Evolutionary conservation across 2,113 vertebrate species (phyloP), one percentile per base, ranked within the genome.

Genomic region (Nibea albiflora): DNA sequence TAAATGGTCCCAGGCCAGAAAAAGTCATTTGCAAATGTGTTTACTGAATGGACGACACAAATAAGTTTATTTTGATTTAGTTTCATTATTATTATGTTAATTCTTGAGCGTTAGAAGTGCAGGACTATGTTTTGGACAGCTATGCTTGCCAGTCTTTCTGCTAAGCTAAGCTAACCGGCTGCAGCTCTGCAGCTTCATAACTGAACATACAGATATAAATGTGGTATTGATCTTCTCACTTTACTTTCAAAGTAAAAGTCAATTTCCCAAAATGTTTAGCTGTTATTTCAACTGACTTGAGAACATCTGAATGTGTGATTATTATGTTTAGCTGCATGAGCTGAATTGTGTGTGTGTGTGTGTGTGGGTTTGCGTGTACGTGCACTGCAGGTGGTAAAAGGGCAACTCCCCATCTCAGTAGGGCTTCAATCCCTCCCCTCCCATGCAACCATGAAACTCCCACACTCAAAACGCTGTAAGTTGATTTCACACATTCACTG

Each of bases 391-490:
- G 88, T 60, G 75, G 81, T 84, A 76, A 74, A 74, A 49, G 28
- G 75, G 70, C 64, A 76, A 84, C 85, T 60, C 87, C 86, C 63
- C 61, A 31, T 57, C 87, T 86, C 90, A 73, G 85, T 12, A 54
- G 87, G 85, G 79, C 44, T 61, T 60, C 62, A 74, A 28, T 65
- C 71, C 83, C 66, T 85, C 70, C 66, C 57, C 54, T 76, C 17
- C 66, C 73, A 47, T 49, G 64, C 11, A 79, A 66, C n/a, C 50
- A 47, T 3, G 11, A 72, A 60, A 49, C 67, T 83, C 70, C 66
- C 44, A 71, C 66, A 78, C 53, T 61, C 76, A 66, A 35, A 78
- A 67, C 28, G 42, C 20, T 9, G 3, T 24, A 42, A 46, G 26
- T 22, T 46, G 63, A 76, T 64, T 73, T 73, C 50, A 76, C 62